Evolutionary conservation across 2,888 invertebrate species (phyloP), one percentile per base, ranked within the genome.

Genomic region (Cyaniris semiargus): DNA sequence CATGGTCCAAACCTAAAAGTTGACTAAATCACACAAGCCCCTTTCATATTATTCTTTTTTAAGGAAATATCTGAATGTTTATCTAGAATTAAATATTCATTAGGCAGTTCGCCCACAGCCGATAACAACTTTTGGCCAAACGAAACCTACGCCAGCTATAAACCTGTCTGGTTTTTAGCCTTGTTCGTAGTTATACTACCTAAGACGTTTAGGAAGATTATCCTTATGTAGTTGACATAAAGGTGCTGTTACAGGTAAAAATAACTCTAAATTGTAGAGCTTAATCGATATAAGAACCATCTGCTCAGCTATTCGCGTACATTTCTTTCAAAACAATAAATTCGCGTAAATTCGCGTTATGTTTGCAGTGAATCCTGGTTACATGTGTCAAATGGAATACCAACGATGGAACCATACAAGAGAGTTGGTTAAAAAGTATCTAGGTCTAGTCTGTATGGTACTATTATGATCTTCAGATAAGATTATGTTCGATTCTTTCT

Each of bases 61-160:
- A 60, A 13, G 8, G 27, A 27, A 27, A 66, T 66, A 15, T 66
- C 31, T 66, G 66, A 66, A 27, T 66, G 21, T 66, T 66, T 66
- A 13, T 13, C 66, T 31, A 66, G 27, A 27, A 66, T 66, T 66
- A 66, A 31, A 66, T 66, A 66, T 66, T 66, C 66, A 66, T 66
- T 27, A 66, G 66, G 1, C 13, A 31, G 27, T 66, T 66, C 66
- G 27, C 66, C 66, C 66, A 66, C 66, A 27, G 27, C 15, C 27
- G 27, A 31, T 66, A 66, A 27, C 66, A 27, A 27, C 66, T 66
- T 66, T 66, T 27, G 66, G 66, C 27, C 66, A 66, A 21, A 66
- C 66, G 18, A 66, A 66, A 31, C 66, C 66, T 66, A 66, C 66
- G 66, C 66, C 66, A 15, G 15, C 15, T 15, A 27, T 66, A 66